Percentiles rank a stretch among this genome's conserved stretches.
Conservation (phyloP, 1,140 invertebrate species). For the Oscheius sp. region DNA sequence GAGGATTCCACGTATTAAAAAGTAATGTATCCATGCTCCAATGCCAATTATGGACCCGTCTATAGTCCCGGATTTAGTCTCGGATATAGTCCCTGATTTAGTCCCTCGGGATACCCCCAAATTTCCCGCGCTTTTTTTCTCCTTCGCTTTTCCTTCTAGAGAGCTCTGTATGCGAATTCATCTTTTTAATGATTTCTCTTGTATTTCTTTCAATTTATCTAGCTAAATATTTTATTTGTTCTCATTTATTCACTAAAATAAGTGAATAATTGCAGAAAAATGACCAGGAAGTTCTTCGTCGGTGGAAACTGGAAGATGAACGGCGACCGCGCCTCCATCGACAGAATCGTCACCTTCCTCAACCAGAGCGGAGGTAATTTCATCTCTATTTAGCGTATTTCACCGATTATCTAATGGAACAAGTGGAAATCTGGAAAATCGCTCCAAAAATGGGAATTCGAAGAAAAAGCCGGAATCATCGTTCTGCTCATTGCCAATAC, state of each 20-base stretch:
- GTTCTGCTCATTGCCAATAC: too few relatives aligned
- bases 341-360: conserved; percentile 78
- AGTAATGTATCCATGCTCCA: too few relatives aligned
- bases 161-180: neutral
- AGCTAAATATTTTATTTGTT: neutral
- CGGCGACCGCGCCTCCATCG: conserved; percentile 73
- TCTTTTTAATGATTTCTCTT: neutral
- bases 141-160: neutral
- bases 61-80: too few relatives aligned
- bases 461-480: too few relatives aligned
- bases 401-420: too few relatives aligned
- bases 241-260: neutral
- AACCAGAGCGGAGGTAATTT: conserved; percentile 71
- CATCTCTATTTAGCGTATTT: neutral
- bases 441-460: neutral
- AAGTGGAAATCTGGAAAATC: too few relatives aligned
- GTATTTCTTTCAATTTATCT: neutral
- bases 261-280: conserved; percentile 2
- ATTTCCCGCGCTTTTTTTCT: too few relatives aligned
- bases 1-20: too few relatives aligned
- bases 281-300: conserved; percentile 86
- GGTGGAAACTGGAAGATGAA: conserved; percentile 99
- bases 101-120: too few relatives aligned
- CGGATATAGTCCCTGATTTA: too few relatives aligned
- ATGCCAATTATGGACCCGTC: too few relatives aligned